Evolutionary conservation across 2,888 invertebrate genomes (phyloP), one percentile per base, ranked within the genome.

Genomic region (Operophtera brumata): DNA sequence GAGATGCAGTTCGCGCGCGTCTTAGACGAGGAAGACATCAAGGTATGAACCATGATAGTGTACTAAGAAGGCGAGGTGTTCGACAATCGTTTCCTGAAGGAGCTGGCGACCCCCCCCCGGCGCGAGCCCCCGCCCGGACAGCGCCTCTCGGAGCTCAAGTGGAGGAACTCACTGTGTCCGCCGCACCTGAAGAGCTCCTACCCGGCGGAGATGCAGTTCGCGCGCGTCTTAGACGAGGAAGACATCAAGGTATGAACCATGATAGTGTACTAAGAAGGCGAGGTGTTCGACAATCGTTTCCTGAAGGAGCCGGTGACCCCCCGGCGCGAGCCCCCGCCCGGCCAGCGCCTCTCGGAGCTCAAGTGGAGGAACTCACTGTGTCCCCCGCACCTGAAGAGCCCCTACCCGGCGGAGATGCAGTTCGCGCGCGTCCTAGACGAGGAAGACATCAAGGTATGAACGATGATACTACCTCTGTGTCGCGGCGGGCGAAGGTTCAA

Each of bases 131-230:
- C 51, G 57, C 67, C 61, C 67, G 77, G 69, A 3, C 68, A 70
- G 48, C 72, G 83, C 26, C 78, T 95, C 32, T 94, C 94, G 0
- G 95, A 95, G 78, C 86, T 97, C 37, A 93, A 94, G 65, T 93
- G 93, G 81, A 90, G 97, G 36, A 97, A 97, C 82, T 96, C 96
- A 0, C 84, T 96, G 61, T 93, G 94, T 59, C 95, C 94, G n/a
- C 95, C 96, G 2, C 97, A 97, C 75, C 86, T 97, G 55, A 95
- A 95, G 85, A 96, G 95, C 62, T 94, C 95, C 0, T 97, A 97
- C 82, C 95, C 96, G 0, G 95, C 94, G 0, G 96, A 96, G 81
- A 94, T 93, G 26, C 94, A 95, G 79, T 93, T 93, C 72, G 86
- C 93, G 57, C 85, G 75, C 0, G 71, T 77, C 1, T 78, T 93